Evolutionary conservation across 2,113 vertebrate genomes (phyloP).

Genomic region (Aldabrachelys gigantea): DNA sequence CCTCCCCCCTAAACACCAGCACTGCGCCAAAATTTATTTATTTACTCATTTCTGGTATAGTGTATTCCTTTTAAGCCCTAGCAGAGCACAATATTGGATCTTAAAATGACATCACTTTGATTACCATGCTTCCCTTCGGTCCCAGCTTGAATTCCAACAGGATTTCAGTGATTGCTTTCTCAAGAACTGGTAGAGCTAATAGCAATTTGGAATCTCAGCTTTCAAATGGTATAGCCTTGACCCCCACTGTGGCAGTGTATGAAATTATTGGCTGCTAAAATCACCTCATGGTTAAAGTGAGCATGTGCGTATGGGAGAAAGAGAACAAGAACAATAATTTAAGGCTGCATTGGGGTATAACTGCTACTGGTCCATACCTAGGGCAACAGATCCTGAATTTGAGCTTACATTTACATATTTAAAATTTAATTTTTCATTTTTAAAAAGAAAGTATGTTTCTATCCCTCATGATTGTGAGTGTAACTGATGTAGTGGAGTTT

Average conservation of each 20-base stretch:
- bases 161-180: slow-evolving; percentile 61
- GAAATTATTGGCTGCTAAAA: neutral
- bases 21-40: neutral
- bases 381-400: neutral
- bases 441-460: neutral
- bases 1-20: neutral
- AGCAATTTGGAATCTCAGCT: neutral
- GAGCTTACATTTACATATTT: neutral
- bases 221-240: neutral
- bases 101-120: slow-evolving; percentile 67
- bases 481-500: neutral
- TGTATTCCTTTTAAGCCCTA: slow-evolving; percentile 33
- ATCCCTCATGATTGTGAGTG: neutral
- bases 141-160: slow-evolving; percentile 58
- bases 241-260: neutral
- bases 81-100: slow-evolving; percentile 54
- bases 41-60: neutral
- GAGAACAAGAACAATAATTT: neutral
- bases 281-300: neutral
- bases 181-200: neutral
- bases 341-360: neutral
- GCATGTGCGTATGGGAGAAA: neutral
- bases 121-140: slow-evolving; percentile 61
- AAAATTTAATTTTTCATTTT: neutral
- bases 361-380: neutral